Evolutionary conservation across 2,888 invertebrate species (phyloP), one percentile per base, ranked within the genome.

Genomic region (Euplagia quadripunctaria): DNA sequence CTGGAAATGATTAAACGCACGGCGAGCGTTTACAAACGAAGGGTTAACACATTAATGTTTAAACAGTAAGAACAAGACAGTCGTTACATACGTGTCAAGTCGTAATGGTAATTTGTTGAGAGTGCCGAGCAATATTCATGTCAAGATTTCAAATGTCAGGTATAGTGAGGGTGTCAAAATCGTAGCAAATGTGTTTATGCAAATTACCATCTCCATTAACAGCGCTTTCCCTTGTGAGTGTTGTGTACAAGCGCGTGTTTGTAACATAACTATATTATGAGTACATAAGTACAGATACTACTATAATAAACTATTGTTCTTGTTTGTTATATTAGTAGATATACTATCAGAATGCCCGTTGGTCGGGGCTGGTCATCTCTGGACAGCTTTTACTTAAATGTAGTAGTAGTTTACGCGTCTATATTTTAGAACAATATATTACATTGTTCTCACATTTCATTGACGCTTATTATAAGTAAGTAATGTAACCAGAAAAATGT

Each of bases 101-200:
- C 80, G 82, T 86, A 83, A 87, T 86, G 86, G 85, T 88, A 89
- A 89, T 87, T 88, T 87, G 85, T 85, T 81, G 82, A 82, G 81
- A 86, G 87, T 85, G 83, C 84, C 76, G 79, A 82, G 87, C 82
- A 89, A 91, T 89, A 91, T 92, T 90, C 90, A 90, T 90, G 92
- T 91, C 91, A 91, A 91, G 88, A 93, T 94, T 93, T 93, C 92
- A 93, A 86, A 91, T 90, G 92, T 92, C 93, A 93, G 88, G 86
- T 91, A 87, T 91, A 91, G 90, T 87, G 88, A 88, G 89, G 90
- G 91, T 94, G 94, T 94, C 94, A 94, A 94, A 93, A 94, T 93
- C 91, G 91, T 89, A 92, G 93, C 90, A 92, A 94, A 94, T 92
- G 91, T 95, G 93, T 94, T 94, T 94, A 95, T 95, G 95, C 89